Evolutionary conservation across 2,888 invertebrate genomes (phyloP).

Genomic region (Melanargia galathea): DNA sequence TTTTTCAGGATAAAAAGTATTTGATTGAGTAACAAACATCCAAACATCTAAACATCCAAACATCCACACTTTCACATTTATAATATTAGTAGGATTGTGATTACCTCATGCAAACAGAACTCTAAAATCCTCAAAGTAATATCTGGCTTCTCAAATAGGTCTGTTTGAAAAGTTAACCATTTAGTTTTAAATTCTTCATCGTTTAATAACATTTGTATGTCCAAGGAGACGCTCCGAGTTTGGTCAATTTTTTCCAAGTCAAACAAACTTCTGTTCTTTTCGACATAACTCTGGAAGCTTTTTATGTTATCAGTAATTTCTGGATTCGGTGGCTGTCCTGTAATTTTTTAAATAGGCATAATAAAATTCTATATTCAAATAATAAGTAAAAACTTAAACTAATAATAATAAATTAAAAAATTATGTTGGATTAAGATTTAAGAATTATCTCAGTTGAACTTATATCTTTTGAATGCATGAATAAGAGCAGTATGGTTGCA

Average conservation of each 20-base stretch:
- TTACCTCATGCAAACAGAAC: slow-evolving; percentile 90
- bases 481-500: no score
- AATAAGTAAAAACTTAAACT: not conserved
- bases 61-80: no score
- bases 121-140: slow-evolving; percentile 87
- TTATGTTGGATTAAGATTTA: no score
- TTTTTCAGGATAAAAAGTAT: no score
- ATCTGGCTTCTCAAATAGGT: slow-evolving; percentile 86
- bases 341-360: slow-evolving; percentile 36
- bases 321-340: slow-evolving; percentile 54
- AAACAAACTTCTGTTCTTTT: slow-evolving; percentile 69
- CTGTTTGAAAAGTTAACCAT: slow-evolving; percentile 85
- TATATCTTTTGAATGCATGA: no score
- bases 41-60: no score
- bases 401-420: no score
- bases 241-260: slow-evolving; percentile 82
- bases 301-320: slow-evolving; percentile 36
- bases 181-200: slow-evolving; percentile 80
- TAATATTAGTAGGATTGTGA: no score
- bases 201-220: slow-evolving; percentile 77
- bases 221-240: slow-evolving; percentile 81
- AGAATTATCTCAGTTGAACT: no score
- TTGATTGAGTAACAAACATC: no score
- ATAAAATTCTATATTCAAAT: not conserved
- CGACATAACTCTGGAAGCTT: slow-evolving; percentile 55